A percentile compares a stretch with the other conserved stretches of the same genome.
Conservation (phyloP, 2,113 vertebrate species). For the Nannospalax galili region DNA sequence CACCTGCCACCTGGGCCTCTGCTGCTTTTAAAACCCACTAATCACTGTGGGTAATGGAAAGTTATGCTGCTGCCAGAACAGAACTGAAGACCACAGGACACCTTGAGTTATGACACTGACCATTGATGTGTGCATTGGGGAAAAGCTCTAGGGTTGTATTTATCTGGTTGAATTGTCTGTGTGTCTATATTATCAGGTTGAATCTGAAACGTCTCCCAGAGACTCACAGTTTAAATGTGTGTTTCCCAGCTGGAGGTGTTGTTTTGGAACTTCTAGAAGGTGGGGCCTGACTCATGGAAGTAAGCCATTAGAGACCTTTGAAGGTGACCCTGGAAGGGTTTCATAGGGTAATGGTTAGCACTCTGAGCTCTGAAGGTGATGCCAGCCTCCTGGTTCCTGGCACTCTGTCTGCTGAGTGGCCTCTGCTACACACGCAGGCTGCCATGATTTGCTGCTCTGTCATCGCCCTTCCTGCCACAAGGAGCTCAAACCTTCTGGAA, state of each 20-base stretch:
- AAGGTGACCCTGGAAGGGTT: neutral
- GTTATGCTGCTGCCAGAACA: neutral
- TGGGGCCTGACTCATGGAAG: neutral
- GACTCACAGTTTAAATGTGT: neutral
- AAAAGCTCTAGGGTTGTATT: neutral
- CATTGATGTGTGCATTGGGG: fast-evolving
- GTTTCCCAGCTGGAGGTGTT: neutral
- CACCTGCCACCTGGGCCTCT: neutral
- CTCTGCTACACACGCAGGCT: too few species aligned
- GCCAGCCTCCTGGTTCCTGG: neutral
- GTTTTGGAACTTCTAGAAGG: neutral
- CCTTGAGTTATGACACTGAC: too few species aligned
- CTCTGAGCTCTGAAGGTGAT: neutral
- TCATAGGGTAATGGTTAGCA: neutral
- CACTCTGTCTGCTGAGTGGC: neutral
- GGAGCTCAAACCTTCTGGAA: neutral
- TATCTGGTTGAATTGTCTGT: too few species aligned
- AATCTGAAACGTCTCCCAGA: neutral
- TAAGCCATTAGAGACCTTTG: neutral
- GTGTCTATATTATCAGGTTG: too few species aligned
- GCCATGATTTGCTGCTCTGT: too few species aligned
- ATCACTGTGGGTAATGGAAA: neutral
- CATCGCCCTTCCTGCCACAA: too few species aligned
- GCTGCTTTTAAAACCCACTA: neutral
- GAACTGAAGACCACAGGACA: neutral